Percentiles rank a stretch among this genome's conserved stretches.
Conservation (phyloP, 1,140 invertebrate genomes). For the Achroia grisella region DNA sequence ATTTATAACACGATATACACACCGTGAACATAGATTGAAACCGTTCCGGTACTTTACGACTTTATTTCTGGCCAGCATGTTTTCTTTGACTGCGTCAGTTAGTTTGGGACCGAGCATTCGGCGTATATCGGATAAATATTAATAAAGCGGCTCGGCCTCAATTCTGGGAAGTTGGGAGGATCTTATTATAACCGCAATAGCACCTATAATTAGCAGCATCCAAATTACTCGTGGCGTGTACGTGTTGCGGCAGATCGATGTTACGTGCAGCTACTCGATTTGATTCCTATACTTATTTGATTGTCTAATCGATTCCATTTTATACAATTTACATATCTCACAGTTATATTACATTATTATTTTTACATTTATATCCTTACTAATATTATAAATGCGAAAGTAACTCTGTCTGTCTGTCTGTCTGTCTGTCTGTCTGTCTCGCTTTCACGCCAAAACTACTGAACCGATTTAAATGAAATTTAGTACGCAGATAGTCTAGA, state of each 20-base stretch:
- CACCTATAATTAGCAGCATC: constrained; percentile 71
- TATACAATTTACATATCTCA: constrained; percentile 15
- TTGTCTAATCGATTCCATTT: constrained; percentile 30
- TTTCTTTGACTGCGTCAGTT: constrained; percentile 71
- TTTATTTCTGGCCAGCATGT: constrained; percentile 67
- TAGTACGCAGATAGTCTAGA: too few relatives aligned
- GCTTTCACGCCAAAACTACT: too few relatives aligned
- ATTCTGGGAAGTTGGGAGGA: constrained; percentile 70
- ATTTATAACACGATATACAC: constrained; percentile 56
- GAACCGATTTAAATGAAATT: too few relatives aligned
- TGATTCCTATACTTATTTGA: constrained; percentile 32
- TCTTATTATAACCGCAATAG: constrained; percentile 74
- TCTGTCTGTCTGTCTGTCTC: too few relatives aligned
- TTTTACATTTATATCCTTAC: too few relatives aligned
- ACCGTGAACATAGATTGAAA: constrained; percentile 64
- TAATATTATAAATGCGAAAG: too few relatives aligned
- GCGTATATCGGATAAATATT: constrained; percentile 72
- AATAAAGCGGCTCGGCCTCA: constrained; percentile 68
- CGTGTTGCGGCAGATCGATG: constrained; percentile 52
- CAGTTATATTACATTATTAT: neutral
- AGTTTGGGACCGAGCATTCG: constrained; percentile 57
- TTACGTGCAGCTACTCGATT: constrained; percentile 51
- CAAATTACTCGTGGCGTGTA: constrained; percentile 62
- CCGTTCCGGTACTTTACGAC: constrained; percentile 68
- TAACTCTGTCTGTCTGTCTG: too few relatives aligned